A percentile compares a stretch with the other conserved stretches of the same genome.
Conservation (phyloP, 2,113 vertebrate species). For the Chaetops frenatus region DNA sequence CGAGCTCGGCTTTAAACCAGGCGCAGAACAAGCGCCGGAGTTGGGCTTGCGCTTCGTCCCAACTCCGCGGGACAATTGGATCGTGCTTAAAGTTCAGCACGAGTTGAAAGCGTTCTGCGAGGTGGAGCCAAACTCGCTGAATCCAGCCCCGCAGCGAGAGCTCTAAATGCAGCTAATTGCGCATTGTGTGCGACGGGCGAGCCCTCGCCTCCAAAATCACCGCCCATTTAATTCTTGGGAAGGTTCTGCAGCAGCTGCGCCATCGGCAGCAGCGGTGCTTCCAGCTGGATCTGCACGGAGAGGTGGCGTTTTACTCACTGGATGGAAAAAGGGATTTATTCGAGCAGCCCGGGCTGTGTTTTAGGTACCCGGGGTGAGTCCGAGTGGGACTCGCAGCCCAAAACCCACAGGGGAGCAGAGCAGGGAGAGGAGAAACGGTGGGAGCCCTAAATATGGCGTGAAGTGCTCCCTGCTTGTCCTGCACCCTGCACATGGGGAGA, state of each 20-base stretch:
- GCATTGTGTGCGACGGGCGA: background rate
- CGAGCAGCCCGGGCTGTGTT: background rate
- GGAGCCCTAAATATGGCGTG: fast-evolving
- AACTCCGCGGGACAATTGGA: background rate
- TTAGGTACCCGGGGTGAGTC: background rate
- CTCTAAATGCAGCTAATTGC: background rate
- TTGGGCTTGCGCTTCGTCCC: background rate
- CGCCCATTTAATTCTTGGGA: background rate
- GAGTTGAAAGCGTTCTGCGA: background rate
- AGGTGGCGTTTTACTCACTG: fast-evolving
- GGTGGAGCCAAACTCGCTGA: background rate
- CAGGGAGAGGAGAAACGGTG: background rate
- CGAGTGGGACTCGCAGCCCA: background rate
- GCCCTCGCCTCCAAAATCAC: background rate
- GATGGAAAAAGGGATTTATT: fast-evolving
- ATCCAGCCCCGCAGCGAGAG: background rate
- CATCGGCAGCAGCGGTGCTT: fast-evolving
- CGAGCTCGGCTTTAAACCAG: background rate
- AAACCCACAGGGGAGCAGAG: background rate
- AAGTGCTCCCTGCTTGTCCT: background rate
- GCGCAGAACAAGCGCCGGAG: background rate
- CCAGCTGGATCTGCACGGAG: background rate
- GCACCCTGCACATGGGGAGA: background rate
- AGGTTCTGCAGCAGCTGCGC: background rate
- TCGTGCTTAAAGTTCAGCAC: background rate